phyloP scores from a whole-genome alignment of 2,113 vertebrate species.

The Rhea americana region DNA sequence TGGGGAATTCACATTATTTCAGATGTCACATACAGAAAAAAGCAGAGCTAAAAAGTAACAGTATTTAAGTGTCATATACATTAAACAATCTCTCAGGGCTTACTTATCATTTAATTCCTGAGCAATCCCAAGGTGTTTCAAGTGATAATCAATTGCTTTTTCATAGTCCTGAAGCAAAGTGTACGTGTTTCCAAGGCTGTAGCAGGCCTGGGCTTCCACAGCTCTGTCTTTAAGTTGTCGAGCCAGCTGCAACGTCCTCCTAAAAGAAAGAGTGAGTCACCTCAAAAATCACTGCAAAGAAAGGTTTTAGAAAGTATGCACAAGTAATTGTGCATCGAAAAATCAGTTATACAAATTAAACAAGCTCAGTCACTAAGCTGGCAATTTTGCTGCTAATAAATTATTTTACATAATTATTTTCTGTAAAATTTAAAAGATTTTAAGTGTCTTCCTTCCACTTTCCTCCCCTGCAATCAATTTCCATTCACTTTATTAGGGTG shows the following conservation, averaged over 20 bases:
- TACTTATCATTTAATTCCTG: constrained; percentile 93
- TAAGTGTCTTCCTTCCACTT: background rate
- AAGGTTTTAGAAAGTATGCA: background rate
- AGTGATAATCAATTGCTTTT: constrained; percentile 92
- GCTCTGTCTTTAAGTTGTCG: constrained; percentile 92
- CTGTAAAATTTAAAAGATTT: background rate
- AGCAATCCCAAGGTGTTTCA: constrained; percentile 94
- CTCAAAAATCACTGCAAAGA: background rate
- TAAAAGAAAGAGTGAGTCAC: constrained; percentile 60
- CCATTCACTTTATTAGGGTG: background rate
- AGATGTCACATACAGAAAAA: background rate
- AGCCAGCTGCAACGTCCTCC: constrained; percentile 90
- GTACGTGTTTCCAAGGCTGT: constrained; percentile 95
- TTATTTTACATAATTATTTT: no score
- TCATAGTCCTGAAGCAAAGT: constrained; percentile 96
- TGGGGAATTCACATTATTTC: background rate
- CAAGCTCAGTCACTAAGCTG: background rate
- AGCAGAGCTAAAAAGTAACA: background rate
- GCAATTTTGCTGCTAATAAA: background rate
- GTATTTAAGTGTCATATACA: background rate
- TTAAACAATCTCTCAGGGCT: background rate
- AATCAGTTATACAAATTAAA: background rate
- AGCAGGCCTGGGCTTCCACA: constrained; percentile 95
- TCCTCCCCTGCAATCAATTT: background rate
- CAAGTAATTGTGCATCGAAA: background rate